Percentiles rank a stretch among this genome's conserved stretches.
These are phyloP conservation scores for Plectropomus leopardus DNA, from an alignment of 2,113 vertebrate species.

Conservation along the genomic window DNA sequence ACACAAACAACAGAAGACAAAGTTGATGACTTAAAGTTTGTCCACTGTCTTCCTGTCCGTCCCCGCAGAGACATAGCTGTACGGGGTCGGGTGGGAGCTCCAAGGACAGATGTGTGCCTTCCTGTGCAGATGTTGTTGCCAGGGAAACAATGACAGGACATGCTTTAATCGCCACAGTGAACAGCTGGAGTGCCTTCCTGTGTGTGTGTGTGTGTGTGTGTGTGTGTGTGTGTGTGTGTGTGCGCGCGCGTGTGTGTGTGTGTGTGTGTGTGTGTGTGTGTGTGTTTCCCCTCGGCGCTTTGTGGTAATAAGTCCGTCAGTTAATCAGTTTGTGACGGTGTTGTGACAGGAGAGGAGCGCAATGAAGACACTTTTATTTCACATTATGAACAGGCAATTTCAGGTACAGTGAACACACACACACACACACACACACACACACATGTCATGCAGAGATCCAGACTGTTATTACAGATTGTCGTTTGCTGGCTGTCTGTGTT, in stretches of 20 bases:
- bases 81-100: conserved; percentile 2
- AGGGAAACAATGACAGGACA: conserved; percentile 84
- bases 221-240: conserved; percentile 32
- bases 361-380: conserved; percentile 76
- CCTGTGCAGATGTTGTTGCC: conserved; percentile 85
- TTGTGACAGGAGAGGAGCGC: conserved; percentile 37
- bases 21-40: background rate
- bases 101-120: conserved; percentile 80
- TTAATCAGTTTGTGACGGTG: conserved; percentile 19
- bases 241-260: conserved; percentile 47
- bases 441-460: conserved; percentile 7
- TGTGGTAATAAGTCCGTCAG: conserved; percentile 15
- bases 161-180: conserved; percentile 76
- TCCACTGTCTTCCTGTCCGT: background rate
- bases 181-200: conserved; percentile 81
- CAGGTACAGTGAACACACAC: conserved; percentile 66
- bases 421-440: conserved; percentile 17
- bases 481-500: conserved; percentile 18
- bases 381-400: conserved; percentile 57
- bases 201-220: conserved; percentile 50
- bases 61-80: background rate
- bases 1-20: background rate
- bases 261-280: conserved; percentile 33
- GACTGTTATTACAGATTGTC: conserved; percentile 26
- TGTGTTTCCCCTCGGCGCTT: conserved; percentile 13